Evolutionary conservation across 2,888 invertebrate species (phyloP), one percentile per base, ranked within the genome.

Genomic region (Allygus modestus): DNA sequence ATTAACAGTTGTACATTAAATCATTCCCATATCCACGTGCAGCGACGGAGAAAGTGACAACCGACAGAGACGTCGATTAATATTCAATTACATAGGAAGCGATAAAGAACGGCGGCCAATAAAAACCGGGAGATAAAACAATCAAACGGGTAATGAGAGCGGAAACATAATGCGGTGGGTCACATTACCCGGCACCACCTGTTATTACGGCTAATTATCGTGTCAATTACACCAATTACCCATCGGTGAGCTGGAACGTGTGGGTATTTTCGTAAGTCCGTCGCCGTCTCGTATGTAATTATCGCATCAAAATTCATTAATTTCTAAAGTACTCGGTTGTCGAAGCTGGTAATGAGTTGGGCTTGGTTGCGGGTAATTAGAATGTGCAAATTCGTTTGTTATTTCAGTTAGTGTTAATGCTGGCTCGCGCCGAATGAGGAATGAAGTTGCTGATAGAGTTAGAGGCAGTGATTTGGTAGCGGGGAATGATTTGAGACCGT

Each of bases 301-400:
- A 69, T 9, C 69, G 28, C 69, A 33, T 69, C 31, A 69, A 69
- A 69, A 69, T 69, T 69, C 69, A 69, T 69, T 69, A 69, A 9
- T 61, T 61, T 61, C n/a, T 23, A 23, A 61, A 11, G 9, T 26
- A 28, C 26, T 61, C 12, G 4, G 31, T 4, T 23, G 69, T 28
- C 28, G 61, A 61, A 23, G 28, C 11, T n/a, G 61, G 69, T 69
- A 69, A 69, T 69, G 33, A 31, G 69, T 5, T 61, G n/a, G 26
- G 17, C 51, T 51, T 51, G 12, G 51, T 15, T 51, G 51, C 54
- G 20, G 0, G 54, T 23, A 54, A 54, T 54, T 54, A 51, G 51
- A 9, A 15, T 12, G 54, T 23, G 54, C 23, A 51, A 51, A 51
- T 17, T 11, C 54, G 20, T 54, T 20, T n/a, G 20, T 54, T 54